Evolutionary conservation across 2,113 vertebrate genomes (phyloP).

Genomic region (Eurypyga helias): DNA sequence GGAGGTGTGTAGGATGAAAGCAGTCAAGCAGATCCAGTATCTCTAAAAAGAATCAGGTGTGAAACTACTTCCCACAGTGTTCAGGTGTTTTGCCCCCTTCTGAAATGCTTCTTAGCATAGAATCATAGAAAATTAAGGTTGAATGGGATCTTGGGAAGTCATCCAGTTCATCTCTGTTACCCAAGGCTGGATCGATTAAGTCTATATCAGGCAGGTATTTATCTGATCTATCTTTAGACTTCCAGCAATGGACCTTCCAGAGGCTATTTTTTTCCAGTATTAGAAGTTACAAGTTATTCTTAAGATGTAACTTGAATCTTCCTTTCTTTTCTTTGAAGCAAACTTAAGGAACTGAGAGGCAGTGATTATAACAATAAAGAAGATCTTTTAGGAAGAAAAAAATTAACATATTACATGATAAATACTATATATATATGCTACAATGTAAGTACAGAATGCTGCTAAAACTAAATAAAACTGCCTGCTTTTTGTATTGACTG

Average conservation of each 20-base stretch:
- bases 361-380: background rate
- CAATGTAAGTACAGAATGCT: background rate
- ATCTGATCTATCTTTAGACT: background rate
- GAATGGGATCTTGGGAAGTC: background rate
- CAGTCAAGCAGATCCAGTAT: accelerated
- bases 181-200: background rate
- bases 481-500: background rate
- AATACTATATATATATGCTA: background rate
- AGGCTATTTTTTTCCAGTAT: background rate
- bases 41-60: background rate
- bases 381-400: background rate
- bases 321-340: background rate
- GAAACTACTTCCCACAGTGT: background rate
- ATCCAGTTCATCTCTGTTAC: background rate
- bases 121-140: background rate
- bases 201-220: background rate
- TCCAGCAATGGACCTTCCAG: background rate
- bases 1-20: background rate
- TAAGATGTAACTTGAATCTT: background rate
- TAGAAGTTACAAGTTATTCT: background rate
- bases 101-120: background rate
- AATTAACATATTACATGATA: background rate
- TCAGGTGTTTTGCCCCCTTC: background rate
- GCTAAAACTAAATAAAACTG: background rate
- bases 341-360: background rate